A percentile compares a stretch with the other conserved stretches of the same genome.
phyloP scores from a whole-genome alignment of 2,797 vertebrate species.

The Sebastes taczanowskii region DNA sequence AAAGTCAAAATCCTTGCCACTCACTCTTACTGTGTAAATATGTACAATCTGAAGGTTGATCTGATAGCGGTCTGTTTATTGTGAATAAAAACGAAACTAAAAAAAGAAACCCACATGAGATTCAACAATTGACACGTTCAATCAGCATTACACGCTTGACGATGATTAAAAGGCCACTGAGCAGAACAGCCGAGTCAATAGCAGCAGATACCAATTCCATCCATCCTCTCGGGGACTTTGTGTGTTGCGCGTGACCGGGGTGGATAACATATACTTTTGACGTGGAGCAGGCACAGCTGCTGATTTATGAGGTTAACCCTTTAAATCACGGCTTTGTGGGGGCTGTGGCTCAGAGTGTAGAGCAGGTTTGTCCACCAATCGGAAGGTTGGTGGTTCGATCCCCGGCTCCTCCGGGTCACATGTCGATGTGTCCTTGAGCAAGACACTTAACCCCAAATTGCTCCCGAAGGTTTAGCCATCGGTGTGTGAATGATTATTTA shows the following conservation, averaged over 20 bases:
- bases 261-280: constrained; percentile 4
- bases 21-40: background rate
- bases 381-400: too few relatives aligned
- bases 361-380: too few relatives aligned
- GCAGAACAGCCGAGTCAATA: constrained; percentile 40
- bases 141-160: constrained; percentile 28
- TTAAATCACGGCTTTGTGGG: background rate
- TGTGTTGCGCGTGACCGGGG: constrained; percentile 26
- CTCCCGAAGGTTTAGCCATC: too few relatives aligned
- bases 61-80: constrained; percentile 5
- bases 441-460: too few relatives aligned
- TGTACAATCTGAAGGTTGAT: background rate
- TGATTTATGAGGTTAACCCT: constrained; percentile 15
- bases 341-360: too few relatives aligned
- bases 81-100: background rate
- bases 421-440: too few relatives aligned
- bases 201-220: background rate
- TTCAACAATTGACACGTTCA: constrained; percentile 40
- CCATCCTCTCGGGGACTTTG: constrained; percentile 24
- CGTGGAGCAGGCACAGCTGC: constrained; percentile 17
- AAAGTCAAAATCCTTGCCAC: background rate
- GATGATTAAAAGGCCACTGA: constrained; percentile 56
- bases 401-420: too few relatives aligned
- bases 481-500: too few relatives aligned
- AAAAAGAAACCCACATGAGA: constrained; percentile 41